Evolutionary conservation across 2,888 invertebrate species (phyloP).

Genomic region (Drosophila macrospina): DNA sequence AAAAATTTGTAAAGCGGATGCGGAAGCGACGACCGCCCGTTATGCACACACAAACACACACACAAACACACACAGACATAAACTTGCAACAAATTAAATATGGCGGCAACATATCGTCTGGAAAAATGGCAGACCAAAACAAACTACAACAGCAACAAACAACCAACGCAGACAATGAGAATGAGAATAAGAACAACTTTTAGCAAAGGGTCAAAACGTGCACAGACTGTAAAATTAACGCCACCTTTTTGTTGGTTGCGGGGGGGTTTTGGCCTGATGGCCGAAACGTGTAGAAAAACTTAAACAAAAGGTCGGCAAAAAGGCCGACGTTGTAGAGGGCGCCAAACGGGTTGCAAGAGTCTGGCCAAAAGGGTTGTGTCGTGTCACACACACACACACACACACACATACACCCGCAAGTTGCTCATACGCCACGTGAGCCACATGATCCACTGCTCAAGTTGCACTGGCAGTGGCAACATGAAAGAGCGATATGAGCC

Average conservation of each 20-base stretch:
- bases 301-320: slow-evolving; percentile 55
- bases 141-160: slow-evolving; percentile 54
- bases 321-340: slow-evolving; percentile 15
- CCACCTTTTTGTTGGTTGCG: slow-evolving; percentile 52
- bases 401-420: slow-evolving; percentile 18
- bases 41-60: slow-evolving; percentile 13
- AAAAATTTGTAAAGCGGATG: slow-evolving; percentile 58
- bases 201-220: slow-evolving; percentile 72
- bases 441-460: slow-evolving; percentile 42
- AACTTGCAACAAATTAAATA: slow-evolving; percentile 76
- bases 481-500: slow-evolving; percentile 13
- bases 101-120: slow-evolving; percentile 78
- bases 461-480: slow-evolving; percentile 12
- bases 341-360: slow-evolving; percentile 36
- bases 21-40: slow-evolving; percentile 57
- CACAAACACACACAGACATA: slow-evolving; percentile 18
- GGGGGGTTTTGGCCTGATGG: slow-evolving; percentile 39
- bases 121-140: slow-evolving; percentile 75
- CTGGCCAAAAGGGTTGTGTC: slow-evolving; percentile 45
- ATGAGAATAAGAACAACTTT: slow-evolving; percentile 51
- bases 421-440: slow-evolving; percentile 56
- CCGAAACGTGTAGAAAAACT: slow-evolving; percentile 62
- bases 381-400: slow-evolving; percentile 2
- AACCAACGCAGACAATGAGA: slow-evolving; percentile 9
- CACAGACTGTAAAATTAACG: slow-evolving; percentile 77